Percentiles rank a stretch among this genome's conserved stretches.
These are phyloP conservation scores for Epizoanthus illoricatus DNA, from an alignment of 92 coral and sea anemone genomes.

Conservation along the genomic window DNA sequence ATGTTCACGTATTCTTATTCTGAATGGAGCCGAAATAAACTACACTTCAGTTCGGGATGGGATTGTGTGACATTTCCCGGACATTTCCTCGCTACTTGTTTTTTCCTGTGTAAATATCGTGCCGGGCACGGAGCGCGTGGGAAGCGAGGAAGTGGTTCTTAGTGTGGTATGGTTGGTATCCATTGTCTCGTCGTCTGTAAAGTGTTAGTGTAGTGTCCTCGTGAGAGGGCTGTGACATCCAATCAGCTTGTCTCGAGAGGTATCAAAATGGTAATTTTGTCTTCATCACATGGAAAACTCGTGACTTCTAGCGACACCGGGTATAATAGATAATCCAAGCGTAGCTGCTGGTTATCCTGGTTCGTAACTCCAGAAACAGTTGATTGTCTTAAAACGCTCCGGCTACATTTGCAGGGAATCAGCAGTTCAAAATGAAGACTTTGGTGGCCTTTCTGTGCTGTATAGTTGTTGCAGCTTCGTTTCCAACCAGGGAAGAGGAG, in stretches of 20 bases:
- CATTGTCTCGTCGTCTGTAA: too few species aligned
- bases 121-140: too few species aligned
- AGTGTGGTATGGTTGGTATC: too few species aligned
- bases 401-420: background rate
- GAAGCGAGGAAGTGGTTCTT: too few species aligned
- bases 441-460: constrained; percentile 31
- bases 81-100: background rate
- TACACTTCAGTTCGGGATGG: too few species aligned
- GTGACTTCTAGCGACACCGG: constrained; percentile 13
- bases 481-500: constrained; percentile 27
- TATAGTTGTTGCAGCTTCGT: constrained; percentile 25
- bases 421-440: constrained; percentile 37
- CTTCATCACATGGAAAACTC: constrained; percentile 30
- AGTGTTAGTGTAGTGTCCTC: background rate
- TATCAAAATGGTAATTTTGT: background rate
- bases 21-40: too few species aligned
- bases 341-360: background rate
- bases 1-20: too few species aligned
- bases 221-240: background rate
- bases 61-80: too few species aligned
- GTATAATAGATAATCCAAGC: background rate
- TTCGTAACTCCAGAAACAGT: background rate
- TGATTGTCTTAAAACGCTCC: background rate
- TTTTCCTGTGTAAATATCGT: background rate
- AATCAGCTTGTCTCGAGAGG: background rate